Conservation (phyloP, 2,888 invertebrate species). For the Drosophila trichaetosa region DNA sequence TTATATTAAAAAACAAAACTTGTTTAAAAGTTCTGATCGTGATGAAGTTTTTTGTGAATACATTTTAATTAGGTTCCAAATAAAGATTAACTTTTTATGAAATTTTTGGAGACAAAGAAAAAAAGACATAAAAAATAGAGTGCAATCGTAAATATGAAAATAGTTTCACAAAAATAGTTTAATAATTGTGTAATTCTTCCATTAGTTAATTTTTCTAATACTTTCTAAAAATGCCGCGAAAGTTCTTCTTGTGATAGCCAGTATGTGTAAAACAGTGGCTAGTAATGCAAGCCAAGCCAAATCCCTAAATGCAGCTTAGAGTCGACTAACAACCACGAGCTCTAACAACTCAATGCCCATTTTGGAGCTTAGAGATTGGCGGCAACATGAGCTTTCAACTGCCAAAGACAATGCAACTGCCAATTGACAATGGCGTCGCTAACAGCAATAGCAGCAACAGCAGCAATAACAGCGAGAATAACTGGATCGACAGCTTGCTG, state of each 20-base stretch:
- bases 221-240: not conserved
- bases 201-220: not conserved
- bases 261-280: not conserved
- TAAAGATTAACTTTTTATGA: not conserved
- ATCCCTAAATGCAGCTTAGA: constrained; percentile 40
- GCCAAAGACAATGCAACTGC: constrained; percentile 45
- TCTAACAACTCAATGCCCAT: constrained; percentile 47
- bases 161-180: not conserved
- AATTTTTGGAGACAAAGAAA: not conserved
- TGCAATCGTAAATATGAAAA: not conserved
- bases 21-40: not conserved
- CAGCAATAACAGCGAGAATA: constrained; percentile 5
- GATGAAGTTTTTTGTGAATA: not conserved
- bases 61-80: not conserved
- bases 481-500: constrained; percentile 31
- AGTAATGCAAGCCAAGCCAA: constrained; percentile 9
- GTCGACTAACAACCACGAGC: constrained; percentile 17
- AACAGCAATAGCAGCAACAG: constrained; percentile 13
- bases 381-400: constrained; percentile 25
- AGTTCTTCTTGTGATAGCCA: not conserved
- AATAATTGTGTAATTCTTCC: not conserved
- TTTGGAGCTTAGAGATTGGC: constrained; percentile 45
- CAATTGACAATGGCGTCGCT: constrained; percentile 42
- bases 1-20: not conserved
- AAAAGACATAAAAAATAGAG: not conserved